A percentile compares a stretch with the other conserved stretches of the same genome.
These are phyloP conservation scores for Chaetogeoica ovagalla DNA, from an alignment of 2,888 invertebrate genomes.

Conservation along the genomic window DNA sequence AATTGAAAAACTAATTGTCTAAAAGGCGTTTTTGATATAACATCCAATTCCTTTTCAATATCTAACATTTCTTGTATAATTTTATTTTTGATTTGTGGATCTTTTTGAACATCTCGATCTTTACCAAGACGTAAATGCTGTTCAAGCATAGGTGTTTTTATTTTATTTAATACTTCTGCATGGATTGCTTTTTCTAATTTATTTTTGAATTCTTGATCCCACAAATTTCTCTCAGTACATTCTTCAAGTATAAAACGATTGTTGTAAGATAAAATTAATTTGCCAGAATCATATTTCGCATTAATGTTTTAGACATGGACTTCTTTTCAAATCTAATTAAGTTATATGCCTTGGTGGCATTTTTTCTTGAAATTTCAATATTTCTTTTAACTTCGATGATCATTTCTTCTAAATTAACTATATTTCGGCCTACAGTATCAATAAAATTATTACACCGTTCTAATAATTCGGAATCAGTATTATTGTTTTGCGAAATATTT, in stretches of 20 bases:
- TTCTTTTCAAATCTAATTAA: slow-evolving; percentile 26
- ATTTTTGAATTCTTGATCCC: slow-evolving; percentile 49
- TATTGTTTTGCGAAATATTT: neutral
- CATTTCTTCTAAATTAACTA: slow-evolving; percentile 33
- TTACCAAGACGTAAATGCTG: slow-evolving; percentile 19
- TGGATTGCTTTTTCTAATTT: slow-evolving; percentile 44
- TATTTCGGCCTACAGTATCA: slow-evolving; percentile 35
- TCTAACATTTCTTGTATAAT: slow-evolving; percentile 35
- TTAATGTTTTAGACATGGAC: neutral
- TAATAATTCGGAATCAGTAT: slow-evolving; percentile 22
- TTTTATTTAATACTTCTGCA: slow-evolving; percentile 35
- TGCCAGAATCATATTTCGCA: slow-evolving; percentile 5
- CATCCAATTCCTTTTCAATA: slow-evolving; percentile 33
- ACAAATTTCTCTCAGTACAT: slow-evolving; percentile 41
- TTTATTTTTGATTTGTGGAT: slow-evolving; percentile 22
- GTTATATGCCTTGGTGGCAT: slow-evolving; percentile 28
- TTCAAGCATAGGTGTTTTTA: slow-evolving; percentile 38
- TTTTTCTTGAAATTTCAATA: slow-evolving; percentile 33
- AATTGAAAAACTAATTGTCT: slow-evolving; percentile 29
- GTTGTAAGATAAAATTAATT: slow-evolving; percentile 37
- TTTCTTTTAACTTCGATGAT: neutral
- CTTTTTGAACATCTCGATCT: neutral
- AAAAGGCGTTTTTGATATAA: slow-evolving; percentile 35
- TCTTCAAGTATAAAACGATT: slow-evolving; percentile 44
- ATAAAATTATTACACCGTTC: slow-evolving; percentile 38